Conservation (phyloP, 2,797 vertebrate genomes). For the Chiloscyllium punctatum region DNA sequence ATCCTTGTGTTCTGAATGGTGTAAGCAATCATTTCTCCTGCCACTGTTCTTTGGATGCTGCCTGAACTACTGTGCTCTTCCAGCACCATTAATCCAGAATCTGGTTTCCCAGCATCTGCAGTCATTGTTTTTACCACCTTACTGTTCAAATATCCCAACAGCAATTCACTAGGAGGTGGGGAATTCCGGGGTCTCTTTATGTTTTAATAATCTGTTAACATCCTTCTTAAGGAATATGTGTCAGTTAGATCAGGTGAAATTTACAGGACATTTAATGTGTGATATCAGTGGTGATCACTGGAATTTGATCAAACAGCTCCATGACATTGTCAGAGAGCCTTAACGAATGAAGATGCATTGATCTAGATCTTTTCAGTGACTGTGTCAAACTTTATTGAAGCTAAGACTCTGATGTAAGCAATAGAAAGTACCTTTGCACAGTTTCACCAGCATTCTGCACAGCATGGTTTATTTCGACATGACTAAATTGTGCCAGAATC, state of each 20-base stretch:
- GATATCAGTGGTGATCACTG: not conserved
- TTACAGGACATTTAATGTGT: not conserved
- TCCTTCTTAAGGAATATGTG: not conserved
- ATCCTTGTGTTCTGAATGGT: not conserved
- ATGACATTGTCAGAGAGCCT: not conserved
- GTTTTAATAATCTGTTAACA: not conserved
- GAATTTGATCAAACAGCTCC: not conserved
- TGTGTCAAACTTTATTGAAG: not conserved
- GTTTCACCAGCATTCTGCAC: not conserved
- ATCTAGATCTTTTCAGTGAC: not conserved
- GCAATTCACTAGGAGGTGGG: not conserved
- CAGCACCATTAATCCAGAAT: too few relatives aligned
- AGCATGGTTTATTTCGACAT: not conserved
- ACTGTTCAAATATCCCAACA: not conserved
- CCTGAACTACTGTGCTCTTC: too few relatives aligned
- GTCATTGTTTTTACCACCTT: too few relatives aligned
- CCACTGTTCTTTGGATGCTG: too few relatives aligned
- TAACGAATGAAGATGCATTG: slow-evolving; percentile 2
- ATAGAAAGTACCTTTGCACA: not conserved
- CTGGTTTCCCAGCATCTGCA: too few relatives aligned
- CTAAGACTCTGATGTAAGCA: not conserved
- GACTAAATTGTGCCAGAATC: slow-evolving; percentile 24
- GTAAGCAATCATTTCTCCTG: not conserved
- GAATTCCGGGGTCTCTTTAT: not conserved
- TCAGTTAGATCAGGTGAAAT: not conserved